Percentiles rank a stretch among this genome's conserved stretches.
phyloP scores from a whole-genome alignment of 2,113 vertebrate species.

The Trematocara stigmaticum region DNA sequence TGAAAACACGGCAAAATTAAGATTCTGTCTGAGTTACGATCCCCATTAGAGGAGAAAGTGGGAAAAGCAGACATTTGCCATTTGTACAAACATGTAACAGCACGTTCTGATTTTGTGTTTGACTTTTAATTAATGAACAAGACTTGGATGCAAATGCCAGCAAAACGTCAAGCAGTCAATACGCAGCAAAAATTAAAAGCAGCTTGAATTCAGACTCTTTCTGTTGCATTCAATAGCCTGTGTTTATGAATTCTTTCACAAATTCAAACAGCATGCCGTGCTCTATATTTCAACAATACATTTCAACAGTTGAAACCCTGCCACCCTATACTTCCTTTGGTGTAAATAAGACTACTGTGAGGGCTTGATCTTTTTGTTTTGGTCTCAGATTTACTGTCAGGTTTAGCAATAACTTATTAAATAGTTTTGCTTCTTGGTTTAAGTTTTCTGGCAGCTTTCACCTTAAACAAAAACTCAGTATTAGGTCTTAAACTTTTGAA shows the following conservation, averaged over 20 bases:
- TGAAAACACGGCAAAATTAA: not conserved
- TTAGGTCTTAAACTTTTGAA: conserved; percentile 4
- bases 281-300: not conserved
- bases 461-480: conserved; percentile 26
- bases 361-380: not conserved
- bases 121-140: not conserved
- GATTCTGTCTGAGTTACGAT: not conserved
- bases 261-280: not conserved
- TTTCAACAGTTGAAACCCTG: not conserved
- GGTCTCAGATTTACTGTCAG: not conserved
- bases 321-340: not conserved
- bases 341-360: conserved; percentile 3
- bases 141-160: not conserved
- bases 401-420: not conserved
- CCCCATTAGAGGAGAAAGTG: not conserved
- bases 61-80: not conserved
- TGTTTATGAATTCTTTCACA: not conserved
- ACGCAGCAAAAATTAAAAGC: not conserved
- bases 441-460: conserved; percentile 3
- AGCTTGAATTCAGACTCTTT: not conserved
- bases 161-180: conserved; percentile 9
- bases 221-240: not conserved
- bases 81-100: not conserved
- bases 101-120: not conserved
- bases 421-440: not conserved